phyloP scores from a whole-genome alignment of 1,140 invertebrate species.

The Eueides isabella region DNA sequence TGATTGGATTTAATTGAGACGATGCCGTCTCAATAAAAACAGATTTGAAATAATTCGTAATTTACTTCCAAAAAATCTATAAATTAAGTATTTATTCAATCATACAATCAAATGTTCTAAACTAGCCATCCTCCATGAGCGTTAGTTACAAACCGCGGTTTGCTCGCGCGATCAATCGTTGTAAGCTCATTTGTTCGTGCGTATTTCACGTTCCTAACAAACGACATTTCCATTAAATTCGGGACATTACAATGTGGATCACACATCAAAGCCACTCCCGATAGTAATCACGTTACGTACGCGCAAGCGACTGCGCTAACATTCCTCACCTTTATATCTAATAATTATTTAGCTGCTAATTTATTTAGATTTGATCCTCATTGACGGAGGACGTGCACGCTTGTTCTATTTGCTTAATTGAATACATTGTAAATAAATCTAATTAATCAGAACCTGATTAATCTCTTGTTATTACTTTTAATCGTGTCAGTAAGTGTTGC shows the following conservation, averaged over 20 bases:
- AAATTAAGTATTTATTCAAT: neutral
- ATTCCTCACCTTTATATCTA: no score
- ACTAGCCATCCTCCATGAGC: neutral
- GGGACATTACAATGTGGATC: neutral
- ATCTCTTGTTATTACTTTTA: neutral
- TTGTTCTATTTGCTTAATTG: no score
- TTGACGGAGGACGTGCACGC: no score
- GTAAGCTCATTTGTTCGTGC: neutral
- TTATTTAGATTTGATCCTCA: no score
- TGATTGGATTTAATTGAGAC: no score
- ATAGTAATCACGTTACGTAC: neutral
- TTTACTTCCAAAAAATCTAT: no score
- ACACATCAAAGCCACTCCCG: neutral
- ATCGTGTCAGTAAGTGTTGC: neutral
- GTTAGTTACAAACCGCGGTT: neutral
- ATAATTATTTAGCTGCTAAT: no score
- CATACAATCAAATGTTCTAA: neutral
- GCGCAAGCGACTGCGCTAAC: neutral
- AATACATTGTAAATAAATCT: no score
- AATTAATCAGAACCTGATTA: neutral
- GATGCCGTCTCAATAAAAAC: no score
- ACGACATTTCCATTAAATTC: neutral
- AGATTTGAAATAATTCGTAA: no score
- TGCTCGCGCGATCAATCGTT: neutral
- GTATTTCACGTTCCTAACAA: neutral